Percentiles rank a stretch among this genome's conserved stretches.
phyloP scores from a whole-genome alignment of 1,140 invertebrate species.

The Mycetomoellerius zeteki region DNA sequence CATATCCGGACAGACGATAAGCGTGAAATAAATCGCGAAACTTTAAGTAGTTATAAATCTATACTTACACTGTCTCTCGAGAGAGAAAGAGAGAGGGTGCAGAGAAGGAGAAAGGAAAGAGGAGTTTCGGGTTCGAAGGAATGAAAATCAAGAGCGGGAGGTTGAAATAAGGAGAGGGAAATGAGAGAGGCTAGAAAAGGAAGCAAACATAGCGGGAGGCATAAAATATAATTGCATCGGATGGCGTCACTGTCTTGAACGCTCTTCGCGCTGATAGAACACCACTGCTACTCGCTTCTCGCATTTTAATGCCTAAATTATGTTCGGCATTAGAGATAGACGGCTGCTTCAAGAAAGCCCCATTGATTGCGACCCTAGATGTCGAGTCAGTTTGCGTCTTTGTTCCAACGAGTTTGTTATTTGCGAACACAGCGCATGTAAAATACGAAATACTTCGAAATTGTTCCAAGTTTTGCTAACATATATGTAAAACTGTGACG shows the following conservation, averaged over 20 bases:
- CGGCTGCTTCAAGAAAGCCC: constrained; percentile 49
- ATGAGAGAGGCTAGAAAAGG: constrained; percentile 67
- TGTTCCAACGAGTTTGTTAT: constrained; percentile 47
- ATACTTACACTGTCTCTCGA: constrained; percentile 82
- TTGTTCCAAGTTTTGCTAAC: neutral
- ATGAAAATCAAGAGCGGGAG: constrained; percentile 41
- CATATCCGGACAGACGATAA: constrained; percentile 85
- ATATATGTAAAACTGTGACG: neutral
- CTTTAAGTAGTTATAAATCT: constrained; percentile 88
- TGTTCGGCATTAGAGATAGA: constrained; percentile 84
- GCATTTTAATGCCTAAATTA: constrained; percentile 87
- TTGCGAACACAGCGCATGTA: constrained; percentile 26
- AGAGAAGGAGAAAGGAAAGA: constrained; percentile 12
- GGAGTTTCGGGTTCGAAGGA: constrained; percentile 37
- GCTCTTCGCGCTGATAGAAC: constrained; percentile 82
- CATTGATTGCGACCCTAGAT: constrained; percentile 67
- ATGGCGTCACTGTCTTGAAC: constrained; percentile 83
- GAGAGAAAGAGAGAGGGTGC: constrained; percentile 35
- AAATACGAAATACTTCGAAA: neutral
- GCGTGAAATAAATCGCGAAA: constrained; percentile 87
- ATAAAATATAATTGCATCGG: constrained; percentile 87
- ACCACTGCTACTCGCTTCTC: constrained; percentile 77
- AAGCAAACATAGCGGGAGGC: constrained; percentile 82
- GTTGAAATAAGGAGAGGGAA: constrained; percentile 61
- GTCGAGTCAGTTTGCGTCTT: constrained; percentile 32